Conservation (phyloP, 2,113 vertebrate genomes). For the Galbula dea region DNA sequence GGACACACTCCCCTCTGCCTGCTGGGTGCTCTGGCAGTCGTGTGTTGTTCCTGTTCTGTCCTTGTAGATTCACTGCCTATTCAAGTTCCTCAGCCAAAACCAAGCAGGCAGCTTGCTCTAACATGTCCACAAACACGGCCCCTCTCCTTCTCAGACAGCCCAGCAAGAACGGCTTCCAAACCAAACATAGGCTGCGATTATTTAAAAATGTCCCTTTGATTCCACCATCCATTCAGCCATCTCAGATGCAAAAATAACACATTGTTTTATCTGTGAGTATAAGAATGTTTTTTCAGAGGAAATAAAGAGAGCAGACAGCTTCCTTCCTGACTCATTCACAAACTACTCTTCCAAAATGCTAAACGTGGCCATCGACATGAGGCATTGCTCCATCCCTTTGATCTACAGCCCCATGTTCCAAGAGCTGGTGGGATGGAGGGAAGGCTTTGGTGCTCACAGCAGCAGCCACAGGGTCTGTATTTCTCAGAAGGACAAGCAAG, state of each 20-base stretch:
- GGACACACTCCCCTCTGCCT: not conserved
- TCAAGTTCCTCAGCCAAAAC: not conserved
- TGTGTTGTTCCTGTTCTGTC: not conserved
- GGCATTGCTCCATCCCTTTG: conserved; percentile 23
- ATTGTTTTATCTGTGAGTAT: conserved; percentile 77
- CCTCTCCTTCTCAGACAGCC: conserved; percentile 13
- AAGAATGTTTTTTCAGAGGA: conserved; percentile 80
- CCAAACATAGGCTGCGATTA: conserved; percentile 63
- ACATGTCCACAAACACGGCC: not conserved
- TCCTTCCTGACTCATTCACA: conserved; percentile 87
- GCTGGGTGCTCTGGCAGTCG: not conserved
- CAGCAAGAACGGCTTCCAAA: conserved; percentile 43
- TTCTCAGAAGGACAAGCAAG: not conserved
- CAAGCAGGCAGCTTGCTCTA: not conserved
- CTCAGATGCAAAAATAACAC: conserved; percentile 75
- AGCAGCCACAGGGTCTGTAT: rapidly evolving
- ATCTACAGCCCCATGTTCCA: not conserved
- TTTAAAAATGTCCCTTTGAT: conserved; percentile 61
- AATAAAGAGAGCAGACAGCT: conserved; percentile 90
- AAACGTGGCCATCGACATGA: conserved; percentile 38
- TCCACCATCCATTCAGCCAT: conserved; percentile 61
- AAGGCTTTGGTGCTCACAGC: not conserved
- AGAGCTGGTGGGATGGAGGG: rapidly evolving
- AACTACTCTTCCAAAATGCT: conserved; percentile 64
- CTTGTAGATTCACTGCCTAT: not conserved